phyloP scores from a whole-genome alignment of 2,113 vertebrate genomes.

The Seriola aureovittata region DNA sequence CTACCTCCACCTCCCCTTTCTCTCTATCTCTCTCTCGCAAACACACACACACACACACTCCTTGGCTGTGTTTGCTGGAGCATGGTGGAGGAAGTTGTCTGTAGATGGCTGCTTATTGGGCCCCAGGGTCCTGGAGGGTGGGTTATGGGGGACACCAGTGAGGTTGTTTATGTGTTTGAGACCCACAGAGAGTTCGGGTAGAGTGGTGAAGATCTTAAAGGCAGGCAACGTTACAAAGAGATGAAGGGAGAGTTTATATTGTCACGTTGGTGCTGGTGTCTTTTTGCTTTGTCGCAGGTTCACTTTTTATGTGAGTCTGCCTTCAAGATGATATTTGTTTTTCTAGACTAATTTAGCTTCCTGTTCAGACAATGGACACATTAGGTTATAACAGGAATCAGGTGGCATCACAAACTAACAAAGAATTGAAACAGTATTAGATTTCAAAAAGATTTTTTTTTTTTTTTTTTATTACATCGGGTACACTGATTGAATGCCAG shows the following conservation, averaged over 20 bases:
- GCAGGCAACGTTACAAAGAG: slow-evolving; percentile 30
- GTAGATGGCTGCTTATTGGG: slow-evolving; percentile 88
- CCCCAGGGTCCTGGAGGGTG: slow-evolving; percentile 77
- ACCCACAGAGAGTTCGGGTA: slow-evolving; percentile 46
- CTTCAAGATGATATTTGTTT: slow-evolving; percentile 24
- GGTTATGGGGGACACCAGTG: slow-evolving; percentile 63
- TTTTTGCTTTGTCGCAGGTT: slow-evolving; percentile 31
- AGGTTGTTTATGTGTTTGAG: slow-evolving; percentile 65
- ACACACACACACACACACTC: slow-evolving; percentile 61
- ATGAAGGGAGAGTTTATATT: slow-evolving; percentile 12
- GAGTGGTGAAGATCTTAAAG: slow-evolving; percentile 42
- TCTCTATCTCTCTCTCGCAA: slow-evolving; percentile 40
- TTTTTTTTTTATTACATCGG: slow-evolving; percentile 30
- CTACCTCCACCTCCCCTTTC: slow-evolving; percentile 65
- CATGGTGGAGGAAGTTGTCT: slow-evolving; percentile 80
- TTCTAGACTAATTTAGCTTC: not conserved
- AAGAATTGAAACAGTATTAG: slow-evolving; percentile 43
- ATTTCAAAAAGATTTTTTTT: slow-evolving; percentile 33
- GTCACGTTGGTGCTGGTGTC: not conserved
- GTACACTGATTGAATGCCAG: slow-evolving; percentile 42
- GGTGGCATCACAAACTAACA: slow-evolving; percentile 42
- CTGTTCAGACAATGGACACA: slow-evolving; percentile 9
- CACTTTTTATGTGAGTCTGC: slow-evolving; percentile 14
- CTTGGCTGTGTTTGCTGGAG: slow-evolving; percentile 75
- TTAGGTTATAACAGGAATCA: slow-evolving; percentile 44